Evolutionary conservation across 2,888 invertebrate species (phyloP).

Genomic region (Cosmopolites sordidus): DNA sequence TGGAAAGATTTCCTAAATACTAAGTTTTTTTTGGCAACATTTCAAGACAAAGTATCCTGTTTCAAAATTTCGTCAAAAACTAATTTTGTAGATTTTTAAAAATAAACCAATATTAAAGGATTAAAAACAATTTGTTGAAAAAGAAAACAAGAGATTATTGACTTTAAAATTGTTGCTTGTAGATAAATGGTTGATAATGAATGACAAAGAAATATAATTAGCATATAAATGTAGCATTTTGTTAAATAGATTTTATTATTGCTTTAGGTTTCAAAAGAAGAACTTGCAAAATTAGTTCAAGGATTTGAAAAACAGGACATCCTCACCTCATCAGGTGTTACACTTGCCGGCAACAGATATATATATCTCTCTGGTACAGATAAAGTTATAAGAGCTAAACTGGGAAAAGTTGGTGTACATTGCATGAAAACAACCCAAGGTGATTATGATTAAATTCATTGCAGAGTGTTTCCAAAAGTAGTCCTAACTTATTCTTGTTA

Average conservation of each 20-base stretch:
- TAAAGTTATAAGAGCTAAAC: constrained; percentile 88
- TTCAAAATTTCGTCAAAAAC: constrained; percentile 14
- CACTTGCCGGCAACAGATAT: constrained; percentile 88
- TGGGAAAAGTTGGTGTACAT: constrained; percentile 89
- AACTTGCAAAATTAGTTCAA: constrained; percentile 82
- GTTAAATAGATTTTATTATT: too few species aligned
- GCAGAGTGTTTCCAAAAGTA: constrained; percentile 27
- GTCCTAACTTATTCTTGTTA: too few species aligned
- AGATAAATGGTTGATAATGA: too few species aligned
- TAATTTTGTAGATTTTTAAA: constrained; percentile 20
- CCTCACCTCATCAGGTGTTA: constrained; percentile 85
- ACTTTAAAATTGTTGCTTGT: too few species aligned
- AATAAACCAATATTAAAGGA: constrained; percentile 7
- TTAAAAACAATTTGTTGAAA: too few species aligned
- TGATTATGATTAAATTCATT: too few species aligned
- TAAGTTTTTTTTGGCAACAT: constrained; percentile 16
- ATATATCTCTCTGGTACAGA: constrained; percentile 94
- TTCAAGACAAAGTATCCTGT: constrained; percentile 12
- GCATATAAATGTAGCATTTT: too few species aligned
- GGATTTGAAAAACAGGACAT: constrained; percentile 88
- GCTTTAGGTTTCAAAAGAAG: constrained; percentile 86
- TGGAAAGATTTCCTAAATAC: constrained; percentile 10
- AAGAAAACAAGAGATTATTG: too few species aligned
- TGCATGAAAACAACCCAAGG: constrained; percentile 96
- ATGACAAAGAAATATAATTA: too few species aligned